phyloP scores from a whole-genome alignment of 2,113 vertebrate species.

The Sigmodon hispidus region DNA sequence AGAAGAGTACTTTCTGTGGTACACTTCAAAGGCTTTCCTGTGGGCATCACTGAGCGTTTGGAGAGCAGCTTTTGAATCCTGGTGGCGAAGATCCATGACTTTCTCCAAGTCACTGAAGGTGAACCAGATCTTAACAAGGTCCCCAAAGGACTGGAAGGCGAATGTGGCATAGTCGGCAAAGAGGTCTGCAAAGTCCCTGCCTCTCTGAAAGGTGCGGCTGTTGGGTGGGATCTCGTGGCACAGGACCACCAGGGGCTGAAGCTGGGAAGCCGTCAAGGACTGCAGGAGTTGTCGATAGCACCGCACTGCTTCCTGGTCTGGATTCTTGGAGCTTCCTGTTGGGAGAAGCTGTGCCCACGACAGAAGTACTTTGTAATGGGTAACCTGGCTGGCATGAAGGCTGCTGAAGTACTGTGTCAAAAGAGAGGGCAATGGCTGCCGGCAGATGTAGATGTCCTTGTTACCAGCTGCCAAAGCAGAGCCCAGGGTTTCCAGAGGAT shows the following conservation, averaged over 20 bases:
- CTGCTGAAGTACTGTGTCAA: slow-evolving; percentile 82
- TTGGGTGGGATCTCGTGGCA: slow-evolving; percentile 65
- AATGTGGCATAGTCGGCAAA: slow-evolving; percentile 90
- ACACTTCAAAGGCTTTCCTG: slow-evolving; percentile 81
- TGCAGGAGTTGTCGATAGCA: slow-evolving; percentile 89
- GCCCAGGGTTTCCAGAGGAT: background rate
- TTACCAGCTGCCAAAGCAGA: background rate
- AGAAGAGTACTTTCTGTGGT: slow-evolving; percentile 76
- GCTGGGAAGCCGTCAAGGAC: slow-evolving; percentile 79
- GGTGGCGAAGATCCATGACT: slow-evolving; percentile 46
- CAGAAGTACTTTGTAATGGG: slow-evolving; percentile 91
- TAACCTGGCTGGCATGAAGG: slow-evolving; percentile 84
- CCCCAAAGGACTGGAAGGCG: slow-evolving; percentile 87
- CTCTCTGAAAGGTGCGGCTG: slow-evolving; percentile 68
- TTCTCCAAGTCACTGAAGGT: slow-evolving; percentile 88
- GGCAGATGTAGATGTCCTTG: slow-evolving; percentile 80
- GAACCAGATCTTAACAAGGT: slow-evolving; percentile 88
- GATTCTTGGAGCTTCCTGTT: slow-evolving; percentile 53
- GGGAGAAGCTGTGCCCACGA: slow-evolving; percentile 88
- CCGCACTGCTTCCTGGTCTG: slow-evolving; percentile 72
- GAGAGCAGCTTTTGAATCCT: slow-evolving; percentile 39
- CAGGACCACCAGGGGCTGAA: slow-evolving; percentile 88
- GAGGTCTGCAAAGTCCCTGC: slow-evolving; percentile 58
- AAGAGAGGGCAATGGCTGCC: slow-evolving; percentile 56
- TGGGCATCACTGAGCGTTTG: slow-evolving; percentile 86